A percentile compares a stretch with the other conserved stretches of the same genome.
Conservation (phyloP, 1,140 invertebrate genomes). For the Cotesia glomerata region DNA sequence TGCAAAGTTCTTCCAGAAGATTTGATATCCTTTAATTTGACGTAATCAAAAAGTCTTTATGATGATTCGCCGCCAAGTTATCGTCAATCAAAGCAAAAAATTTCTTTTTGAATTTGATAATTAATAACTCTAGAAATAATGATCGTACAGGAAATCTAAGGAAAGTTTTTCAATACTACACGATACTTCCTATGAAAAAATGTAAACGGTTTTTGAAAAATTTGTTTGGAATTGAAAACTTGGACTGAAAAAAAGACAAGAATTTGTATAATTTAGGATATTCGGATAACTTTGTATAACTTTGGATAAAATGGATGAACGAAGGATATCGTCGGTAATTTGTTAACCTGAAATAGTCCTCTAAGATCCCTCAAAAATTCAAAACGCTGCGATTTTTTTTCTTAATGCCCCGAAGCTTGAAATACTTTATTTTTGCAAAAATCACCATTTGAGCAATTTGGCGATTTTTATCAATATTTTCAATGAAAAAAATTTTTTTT, state of each 20-base stretch:
- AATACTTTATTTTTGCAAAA: background rate
- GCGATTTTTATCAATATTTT: too few relatives aligned
- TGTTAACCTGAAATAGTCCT: background rate
- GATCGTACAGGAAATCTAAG: too few relatives aligned
- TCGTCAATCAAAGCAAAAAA: too few relatives aligned
- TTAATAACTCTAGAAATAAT: too few relatives aligned
- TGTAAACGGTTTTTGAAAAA: background rate
- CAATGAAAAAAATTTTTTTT: too few relatives aligned
- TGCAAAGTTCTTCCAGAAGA: too few relatives aligned
- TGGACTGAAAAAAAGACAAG: background rate
- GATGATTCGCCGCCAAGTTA: too few relatives aligned
- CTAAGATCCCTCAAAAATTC: background rate
- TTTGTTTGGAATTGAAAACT: background rate
- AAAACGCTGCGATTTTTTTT: background rate
- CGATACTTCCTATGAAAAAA: background rate
- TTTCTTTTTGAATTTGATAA: too few relatives aligned
- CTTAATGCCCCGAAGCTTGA: background rate
- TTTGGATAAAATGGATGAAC: background rate
- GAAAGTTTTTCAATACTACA: background rate
- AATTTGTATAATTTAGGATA: background rate
- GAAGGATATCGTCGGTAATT: background rate
- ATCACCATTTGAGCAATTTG: too few relatives aligned
- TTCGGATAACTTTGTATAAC: conserved; percentile 1
- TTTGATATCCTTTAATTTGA: too few relatives aligned
- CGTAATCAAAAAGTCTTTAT: too few relatives aligned